These are phyloP conservation scores for Propithecus coquereli DNA, from an alignment of 2,113 vertebrate genomes.

Conservation along the genomic window DNA sequence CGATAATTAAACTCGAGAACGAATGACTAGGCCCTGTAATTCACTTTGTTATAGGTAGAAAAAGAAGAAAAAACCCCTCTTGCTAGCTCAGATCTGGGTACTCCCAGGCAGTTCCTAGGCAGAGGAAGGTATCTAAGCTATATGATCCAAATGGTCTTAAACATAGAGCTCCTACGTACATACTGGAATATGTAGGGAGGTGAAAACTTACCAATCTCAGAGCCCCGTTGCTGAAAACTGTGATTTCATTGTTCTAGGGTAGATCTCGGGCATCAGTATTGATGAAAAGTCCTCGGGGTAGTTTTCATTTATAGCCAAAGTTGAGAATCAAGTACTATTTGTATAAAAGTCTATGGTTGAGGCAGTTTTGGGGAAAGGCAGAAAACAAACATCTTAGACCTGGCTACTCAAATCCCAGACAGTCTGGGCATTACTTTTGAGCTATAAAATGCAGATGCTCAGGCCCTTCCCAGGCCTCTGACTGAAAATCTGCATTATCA, in stretches of 20 bases:
- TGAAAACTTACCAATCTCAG: background rate
- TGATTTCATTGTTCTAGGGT: background rate
- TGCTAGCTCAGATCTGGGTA: background rate
- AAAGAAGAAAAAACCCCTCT: background rate
- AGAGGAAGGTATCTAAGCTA: background rate
- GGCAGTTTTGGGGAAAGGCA: background rate
- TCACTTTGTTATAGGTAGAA: background rate
- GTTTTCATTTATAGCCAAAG: background rate
- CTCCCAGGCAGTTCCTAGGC: background rate
- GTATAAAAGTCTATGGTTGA: background rate
- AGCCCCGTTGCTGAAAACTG: background rate
- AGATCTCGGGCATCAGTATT: rapidly evolving
- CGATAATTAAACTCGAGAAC: background rate
- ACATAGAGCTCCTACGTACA: background rate
- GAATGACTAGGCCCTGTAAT: background rate
- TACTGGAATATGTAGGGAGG: rapidly evolving
- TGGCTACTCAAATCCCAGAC: background rate
- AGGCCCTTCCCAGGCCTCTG: background rate
- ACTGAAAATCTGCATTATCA: background rate
- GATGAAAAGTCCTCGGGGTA: background rate
- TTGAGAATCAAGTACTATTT: background rate
- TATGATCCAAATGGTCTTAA: background rate
- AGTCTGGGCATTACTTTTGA: background rate
- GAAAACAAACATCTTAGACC: background rate
- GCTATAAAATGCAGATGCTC: no score